Evolutionary conservation across 2,888 invertebrate species (phyloP).

Genomic region (Caenorhabditis sp.): DNA sequence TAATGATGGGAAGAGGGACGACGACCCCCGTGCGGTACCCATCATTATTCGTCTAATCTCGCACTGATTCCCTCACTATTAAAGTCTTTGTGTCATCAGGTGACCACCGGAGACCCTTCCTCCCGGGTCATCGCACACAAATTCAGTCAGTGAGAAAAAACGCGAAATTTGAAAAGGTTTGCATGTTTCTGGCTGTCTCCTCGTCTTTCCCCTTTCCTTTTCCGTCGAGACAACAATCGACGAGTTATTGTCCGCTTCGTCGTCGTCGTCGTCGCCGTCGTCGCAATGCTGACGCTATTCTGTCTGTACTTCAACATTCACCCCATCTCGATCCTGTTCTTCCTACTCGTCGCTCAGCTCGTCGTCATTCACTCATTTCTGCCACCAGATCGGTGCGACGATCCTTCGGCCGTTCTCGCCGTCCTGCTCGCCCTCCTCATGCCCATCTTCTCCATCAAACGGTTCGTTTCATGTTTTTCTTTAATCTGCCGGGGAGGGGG

Average conservation of each 20-base stretch:
- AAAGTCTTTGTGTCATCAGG: conserved; percentile 42
- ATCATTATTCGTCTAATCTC: conserved; percentile 31
- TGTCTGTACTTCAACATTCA: conserved; percentile 40
- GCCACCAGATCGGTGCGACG: conserved; percentile 18
- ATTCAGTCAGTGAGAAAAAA: conserved; percentile 15
- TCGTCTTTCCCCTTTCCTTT: conserved; percentile 7
- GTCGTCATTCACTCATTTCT: conserved; percentile 14
- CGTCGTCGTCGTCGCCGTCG: too few relatives aligned
- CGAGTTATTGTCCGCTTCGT: conserved; percentile 23
- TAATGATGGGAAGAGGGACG: conserved; percentile 37
- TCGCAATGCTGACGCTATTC: conserved; percentile 33
- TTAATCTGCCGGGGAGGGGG: background rate
- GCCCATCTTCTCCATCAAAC: conserved; percentile 50
- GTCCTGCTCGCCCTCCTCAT: conserved; percentile 34
- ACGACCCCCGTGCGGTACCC: conserved; percentile 21
- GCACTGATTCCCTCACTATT: conserved; percentile 35
- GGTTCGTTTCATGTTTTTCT: conserved; percentile 44
- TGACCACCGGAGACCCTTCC: conserved; percentile 30
- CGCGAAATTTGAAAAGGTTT: conserved; percentile 29
- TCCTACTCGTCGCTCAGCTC: conserved; percentile 25
- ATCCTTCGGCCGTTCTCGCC: background rate
- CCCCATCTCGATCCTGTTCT: conserved; percentile 29
- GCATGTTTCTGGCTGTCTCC: conserved; percentile 29
- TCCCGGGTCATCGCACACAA: conserved; percentile 4
- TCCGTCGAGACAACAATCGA: conserved; percentile 30